Percentiles rank a stretch among this genome's conserved stretches.
These are phyloP conservation scores for Zosterops borbonicus DNA, from an alignment of 2,113 vertebrate genomes.

Conservation along the genomic window DNA sequence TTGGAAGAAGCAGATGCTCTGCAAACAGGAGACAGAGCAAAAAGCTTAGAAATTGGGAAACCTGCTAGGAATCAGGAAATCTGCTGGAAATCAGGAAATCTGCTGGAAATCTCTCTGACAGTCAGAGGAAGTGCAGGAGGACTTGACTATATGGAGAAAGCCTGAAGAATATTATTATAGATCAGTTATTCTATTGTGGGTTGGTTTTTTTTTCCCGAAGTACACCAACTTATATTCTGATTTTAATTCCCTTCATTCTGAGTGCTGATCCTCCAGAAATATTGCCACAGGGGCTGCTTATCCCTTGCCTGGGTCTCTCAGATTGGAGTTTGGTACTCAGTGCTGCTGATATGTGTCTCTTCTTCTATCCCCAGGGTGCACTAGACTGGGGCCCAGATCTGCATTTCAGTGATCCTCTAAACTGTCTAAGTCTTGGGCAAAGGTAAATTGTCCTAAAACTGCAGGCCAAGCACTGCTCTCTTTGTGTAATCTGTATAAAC, in stretches of 20 bases:
- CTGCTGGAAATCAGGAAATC: neutral
- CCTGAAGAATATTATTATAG: neutral
- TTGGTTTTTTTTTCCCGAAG: neutral
- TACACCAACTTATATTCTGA: neutral
- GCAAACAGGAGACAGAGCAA: neutral
- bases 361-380: neutral
- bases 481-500: neutral
- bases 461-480: neutral
- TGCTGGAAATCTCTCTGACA: neutral
- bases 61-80: neutral
- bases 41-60: neutral
- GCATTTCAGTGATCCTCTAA: neutral
- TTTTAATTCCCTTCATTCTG: neutral
- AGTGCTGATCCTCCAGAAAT: neutral
- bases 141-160: neutral
- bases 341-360: neutral
- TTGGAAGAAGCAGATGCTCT: neutral
- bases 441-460: neutral
- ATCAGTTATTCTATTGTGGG: neutral
- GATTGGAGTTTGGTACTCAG: neutral
- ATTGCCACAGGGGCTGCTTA: neutral
- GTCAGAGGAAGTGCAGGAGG: neutral
- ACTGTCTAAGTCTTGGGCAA: neutral
- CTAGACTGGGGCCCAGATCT: neutral
- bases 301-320: neutral